Conservation (phyloP, 2,113 vertebrate genomes). For the Sciurus niger region DNA sequence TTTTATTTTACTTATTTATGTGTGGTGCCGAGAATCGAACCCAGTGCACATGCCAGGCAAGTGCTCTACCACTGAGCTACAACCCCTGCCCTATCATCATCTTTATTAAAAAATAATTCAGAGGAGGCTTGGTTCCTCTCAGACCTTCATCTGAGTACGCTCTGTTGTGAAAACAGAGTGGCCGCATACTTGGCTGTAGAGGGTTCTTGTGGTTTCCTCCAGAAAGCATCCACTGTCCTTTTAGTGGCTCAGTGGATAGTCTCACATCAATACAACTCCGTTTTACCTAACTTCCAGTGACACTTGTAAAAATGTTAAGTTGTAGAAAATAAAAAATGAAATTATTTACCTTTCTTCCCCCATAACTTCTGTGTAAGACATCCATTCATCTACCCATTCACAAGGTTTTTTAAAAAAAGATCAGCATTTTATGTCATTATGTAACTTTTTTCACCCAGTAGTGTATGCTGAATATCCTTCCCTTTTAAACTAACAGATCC, state of each 20-base stretch:
- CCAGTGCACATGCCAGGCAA: too few species aligned
- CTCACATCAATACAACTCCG: not conserved
- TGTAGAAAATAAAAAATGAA: conserved; percentile 9
- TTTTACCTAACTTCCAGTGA: not conserved
- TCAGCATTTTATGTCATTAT: not conserved
- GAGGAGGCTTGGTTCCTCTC: not conserved
- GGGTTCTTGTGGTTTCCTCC: not conserved
- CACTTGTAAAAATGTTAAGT: not conserved
- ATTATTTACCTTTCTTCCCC: not conserved
- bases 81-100: not conserved
- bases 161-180: not conserved
- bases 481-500: not conserved
- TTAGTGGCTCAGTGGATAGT: not conserved
- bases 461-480: not conserved
- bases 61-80: too few species aligned
- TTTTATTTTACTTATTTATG: too few species aligned
- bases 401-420: too few species aligned
- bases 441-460: not conserved
- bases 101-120: not conserved
- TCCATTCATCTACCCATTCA: not conserved
- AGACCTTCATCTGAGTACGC: not conserved
- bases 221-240: not conserved
- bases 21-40: too few species aligned
- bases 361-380: not conserved
- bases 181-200: fast-evolving